phyloP scores from a whole-genome alignment of 2,113 vertebrate species.

The Peromyscus leucopus region DNA sequence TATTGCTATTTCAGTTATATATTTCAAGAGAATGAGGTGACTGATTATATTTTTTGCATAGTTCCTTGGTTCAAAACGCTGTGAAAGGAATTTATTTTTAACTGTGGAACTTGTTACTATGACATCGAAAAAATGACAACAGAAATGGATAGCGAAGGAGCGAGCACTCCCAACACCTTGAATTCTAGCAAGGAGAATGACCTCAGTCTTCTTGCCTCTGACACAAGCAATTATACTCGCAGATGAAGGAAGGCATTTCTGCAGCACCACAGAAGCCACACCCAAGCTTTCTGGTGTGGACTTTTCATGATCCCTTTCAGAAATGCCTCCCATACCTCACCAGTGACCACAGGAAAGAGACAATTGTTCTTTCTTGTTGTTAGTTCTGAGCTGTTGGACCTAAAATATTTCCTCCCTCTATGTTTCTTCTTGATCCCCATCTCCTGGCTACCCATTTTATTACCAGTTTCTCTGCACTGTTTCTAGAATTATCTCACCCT shows the following conservation, averaged over 20 bases:
- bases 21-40: conserved; percentile 72
- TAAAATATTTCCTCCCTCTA: conserved; percentile 8
- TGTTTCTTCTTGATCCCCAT: conserved; percentile 51
- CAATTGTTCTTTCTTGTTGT: neutral
- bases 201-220: conserved; percentile 1
- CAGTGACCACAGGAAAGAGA: neutral
- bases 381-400: neutral
- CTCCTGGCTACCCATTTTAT: conserved; percentile 51
- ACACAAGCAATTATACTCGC: conserved; percentile 22
- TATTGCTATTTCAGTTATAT: conserved; percentile 48
- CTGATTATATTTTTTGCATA: conserved; percentile 67
- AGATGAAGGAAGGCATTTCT: conserved; percentile 17
- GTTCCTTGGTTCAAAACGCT: conserved; percentile 67
- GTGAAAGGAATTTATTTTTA: conserved; percentile 71
- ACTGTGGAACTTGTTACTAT: conserved; percentile 63
- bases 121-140: conserved; percentile 39
- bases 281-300: neutral
- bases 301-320: neutral
- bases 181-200: neutral
- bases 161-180: neutral
- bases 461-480: neutral
- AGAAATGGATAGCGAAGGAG: neutral
- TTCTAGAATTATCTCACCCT: conserved; percentile 47
- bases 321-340: neutral
- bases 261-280: neutral